Base-by-base conservation (phyloP, 2,113 vertebrate genomes). In the Charadrius vociferus region DNA sequence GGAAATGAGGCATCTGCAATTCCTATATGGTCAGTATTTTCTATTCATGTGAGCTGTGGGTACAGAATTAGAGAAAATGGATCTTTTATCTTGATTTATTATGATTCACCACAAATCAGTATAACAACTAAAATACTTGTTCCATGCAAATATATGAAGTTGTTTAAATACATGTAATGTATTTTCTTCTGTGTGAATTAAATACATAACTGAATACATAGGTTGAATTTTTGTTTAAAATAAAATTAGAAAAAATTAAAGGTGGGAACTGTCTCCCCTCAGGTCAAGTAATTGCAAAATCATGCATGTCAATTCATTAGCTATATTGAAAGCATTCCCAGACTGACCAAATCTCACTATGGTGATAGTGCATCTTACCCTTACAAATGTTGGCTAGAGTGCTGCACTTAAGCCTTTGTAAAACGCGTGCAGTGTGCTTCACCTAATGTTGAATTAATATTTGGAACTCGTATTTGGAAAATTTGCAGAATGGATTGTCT, bases 281-380 rank as follows among this genome's bases (percentile, higher is more conserved):
- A 78, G 67, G 74, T 81, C 71, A 92, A 93, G 36, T 87, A 90
- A 74, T 83, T 88, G 55, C 4, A 10, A 83, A 92, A 96, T 90
- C 90, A 94, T 77, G 62, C 52, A 39, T 92, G 32, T 65, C 36
- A 73, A 61, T 86, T 94, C 78, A 83, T 96, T 86, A 90, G 36
- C 24, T 88, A 27, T 70, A 92, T 53, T 74, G 90, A 90, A 95
- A 95, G 12, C 75, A 83, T 93, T 94, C 88, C 72, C 79, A 93
- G 71, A 93, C 74, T 94, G 66, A 85, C 66, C 85, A 80, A 75
- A 68, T 83, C 41, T 92, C 90, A 78, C 92, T 93, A 47, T 72
- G 61, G 79, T 83, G 62, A 81, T 61, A 50, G 22, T 8, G 18
- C 4, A 49, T 45, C 9, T 82, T 52, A 85, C 27, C 7, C 56